phyloP scores from a whole-genome alignment of 2,888 invertebrate species.

The Scaptomyza caliginosa region DNA sequence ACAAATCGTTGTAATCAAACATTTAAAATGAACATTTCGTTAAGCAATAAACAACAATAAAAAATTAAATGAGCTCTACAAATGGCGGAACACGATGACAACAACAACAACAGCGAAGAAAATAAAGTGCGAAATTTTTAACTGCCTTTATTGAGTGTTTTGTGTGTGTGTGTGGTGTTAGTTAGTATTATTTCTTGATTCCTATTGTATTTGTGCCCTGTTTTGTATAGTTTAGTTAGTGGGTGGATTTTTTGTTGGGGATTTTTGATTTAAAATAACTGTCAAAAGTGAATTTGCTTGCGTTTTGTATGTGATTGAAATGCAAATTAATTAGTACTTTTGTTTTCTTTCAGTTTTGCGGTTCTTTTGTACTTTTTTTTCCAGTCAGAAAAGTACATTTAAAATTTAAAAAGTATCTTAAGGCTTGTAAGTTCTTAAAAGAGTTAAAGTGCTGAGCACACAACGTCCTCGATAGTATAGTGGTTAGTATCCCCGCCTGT shows the following conservation, averaged over 20 bases:
- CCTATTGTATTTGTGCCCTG: constrained; percentile 13
- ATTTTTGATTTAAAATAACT: constrained; percentile 39
- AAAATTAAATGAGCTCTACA: constrained; percentile 73
- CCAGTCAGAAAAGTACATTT: not conserved
- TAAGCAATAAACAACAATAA: constrained; percentile 77
- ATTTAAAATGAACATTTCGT: constrained; percentile 80
- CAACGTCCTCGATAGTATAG: not conserved
- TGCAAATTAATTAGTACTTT: constrained; percentile 26
- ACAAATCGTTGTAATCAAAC: constrained; percentile 80
- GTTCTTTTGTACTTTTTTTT: constrained; percentile 6
- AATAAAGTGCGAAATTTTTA: constrained; percentile 61
- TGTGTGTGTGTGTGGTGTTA: constrained; percentile 5
- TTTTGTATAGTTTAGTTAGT: not conserved
- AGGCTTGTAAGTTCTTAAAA: not conserved
- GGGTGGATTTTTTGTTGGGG: constrained; percentile 22
- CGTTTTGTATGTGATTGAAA: constrained; percentile 40
- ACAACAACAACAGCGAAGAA: constrained; percentile 28
- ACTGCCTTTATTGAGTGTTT: constrained; percentile 46
- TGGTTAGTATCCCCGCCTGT: constrained; percentile 1
- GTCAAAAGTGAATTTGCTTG: constrained; percentile 35
- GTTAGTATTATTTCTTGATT: constrained; percentile 32
- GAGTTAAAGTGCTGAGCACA: fast-evolving
- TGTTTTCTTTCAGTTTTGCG: constrained; percentile 25
- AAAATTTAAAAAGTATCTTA: not conserved
- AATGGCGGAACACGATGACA: constrained; percentile 72